Percentiles rank a stretch among this genome's conserved stretches.
Conservation (phyloP, 2,113 vertebrate genomes). For the Turnix velox region DNA sequence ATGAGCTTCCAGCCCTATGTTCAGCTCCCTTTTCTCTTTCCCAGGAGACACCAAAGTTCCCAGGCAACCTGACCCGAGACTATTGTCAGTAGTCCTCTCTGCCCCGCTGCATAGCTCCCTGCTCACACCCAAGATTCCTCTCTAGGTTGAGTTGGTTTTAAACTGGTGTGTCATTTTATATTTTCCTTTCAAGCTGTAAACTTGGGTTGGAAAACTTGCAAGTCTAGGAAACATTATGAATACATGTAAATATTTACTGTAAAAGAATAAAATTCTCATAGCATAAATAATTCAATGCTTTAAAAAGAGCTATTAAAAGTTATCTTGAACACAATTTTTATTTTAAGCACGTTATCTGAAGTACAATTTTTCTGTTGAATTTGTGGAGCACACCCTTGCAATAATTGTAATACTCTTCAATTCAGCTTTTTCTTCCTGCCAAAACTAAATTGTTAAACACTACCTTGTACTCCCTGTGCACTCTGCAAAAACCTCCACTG, state of each 20-base stretch:
- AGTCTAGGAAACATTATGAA: background rate
- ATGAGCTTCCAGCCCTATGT: rapidly evolving
- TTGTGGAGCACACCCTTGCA: rapidly evolving
- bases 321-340: background rate
- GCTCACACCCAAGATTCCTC: background rate
- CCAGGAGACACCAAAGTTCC: background rate
- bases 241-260: background rate
- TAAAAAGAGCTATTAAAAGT: background rate
- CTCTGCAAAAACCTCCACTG: background rate
- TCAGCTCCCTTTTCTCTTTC: too few relatives aligned
- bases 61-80: rapidly evolving
- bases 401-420: background rate
- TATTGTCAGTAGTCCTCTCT: background rate
- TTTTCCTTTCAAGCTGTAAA: background rate
- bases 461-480: background rate
- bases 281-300: background rate
- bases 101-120: rapidly evolving
- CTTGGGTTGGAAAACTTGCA: background rate
- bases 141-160: background rate
- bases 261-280: background rate
- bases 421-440: background rate
- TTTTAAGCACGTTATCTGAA: background rate
- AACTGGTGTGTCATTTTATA: background rate
- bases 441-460: conserved; percentile 7
- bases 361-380: background rate